Evolutionary conservation across 2,888 invertebrate species (phyloP).

Genomic region (Pasiphila rectangulata): DNA sequence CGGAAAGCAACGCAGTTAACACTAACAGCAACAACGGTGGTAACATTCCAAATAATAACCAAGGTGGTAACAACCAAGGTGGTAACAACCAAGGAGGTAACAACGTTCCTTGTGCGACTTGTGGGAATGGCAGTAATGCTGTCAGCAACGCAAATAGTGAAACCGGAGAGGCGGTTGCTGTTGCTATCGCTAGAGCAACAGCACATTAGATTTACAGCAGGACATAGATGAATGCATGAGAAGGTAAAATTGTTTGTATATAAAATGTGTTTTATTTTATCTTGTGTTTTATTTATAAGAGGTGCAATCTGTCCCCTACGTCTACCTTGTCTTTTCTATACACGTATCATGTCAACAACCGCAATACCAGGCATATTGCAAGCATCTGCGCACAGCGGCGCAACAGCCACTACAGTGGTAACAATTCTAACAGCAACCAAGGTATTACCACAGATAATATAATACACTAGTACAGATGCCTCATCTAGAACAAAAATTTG

Average conservation of each 20-base stretch:
- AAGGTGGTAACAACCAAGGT: neutral
- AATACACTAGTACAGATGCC: no score
- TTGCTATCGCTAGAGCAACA: conserved; percentile 36
- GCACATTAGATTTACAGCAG: conserved; percentile 1
- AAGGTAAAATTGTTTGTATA: neutral
- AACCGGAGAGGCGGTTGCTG: conserved; percentile 45
- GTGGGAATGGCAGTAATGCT: conserved; percentile 35
- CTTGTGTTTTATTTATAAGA: neutral
- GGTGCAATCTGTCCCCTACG: no score
- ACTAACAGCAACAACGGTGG: neutral
- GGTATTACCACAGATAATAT: no score
- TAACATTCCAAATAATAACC: neutral
- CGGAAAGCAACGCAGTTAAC: conserved; percentile 8
- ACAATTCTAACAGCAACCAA: no score
- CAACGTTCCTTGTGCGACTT: conserved; percentile 29
- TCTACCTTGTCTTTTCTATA: no score
- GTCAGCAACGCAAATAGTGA: conserved; percentile 48
- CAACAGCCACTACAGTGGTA: no score
- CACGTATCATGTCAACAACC: no score
- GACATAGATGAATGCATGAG: neutral
- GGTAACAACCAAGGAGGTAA: neutral
- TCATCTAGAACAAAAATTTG: no score
- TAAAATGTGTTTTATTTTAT: neutral
- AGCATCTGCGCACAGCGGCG: no score
- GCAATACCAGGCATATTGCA: no score